Percentiles rank a stretch among this genome's conserved stretches.
These are phyloP conservation scores for Hybognathus amarus DNA, from an alignment of 2,797 vertebrate species.

Conservation along the genomic window DNA sequence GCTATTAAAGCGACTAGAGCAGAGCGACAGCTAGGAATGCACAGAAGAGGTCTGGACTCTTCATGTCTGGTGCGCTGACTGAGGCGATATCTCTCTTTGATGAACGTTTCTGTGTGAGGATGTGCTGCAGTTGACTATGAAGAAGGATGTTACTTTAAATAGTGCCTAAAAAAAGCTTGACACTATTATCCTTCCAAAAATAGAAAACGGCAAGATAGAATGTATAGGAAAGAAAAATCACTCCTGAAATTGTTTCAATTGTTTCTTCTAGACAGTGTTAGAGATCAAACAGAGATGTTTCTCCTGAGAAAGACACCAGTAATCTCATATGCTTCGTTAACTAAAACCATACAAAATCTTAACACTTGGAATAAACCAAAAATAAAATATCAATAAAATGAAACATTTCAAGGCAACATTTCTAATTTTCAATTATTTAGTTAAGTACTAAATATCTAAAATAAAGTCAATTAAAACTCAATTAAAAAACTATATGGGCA, in stretches of 20 bases:
- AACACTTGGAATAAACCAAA: neutral
- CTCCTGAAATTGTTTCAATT: neutral
- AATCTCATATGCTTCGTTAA: neutral
- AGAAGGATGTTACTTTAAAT: conserved; percentile 29
- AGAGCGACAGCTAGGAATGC: conserved; percentile 65
- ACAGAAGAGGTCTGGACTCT: conserved; percentile 55
- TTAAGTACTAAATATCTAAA: neutral
- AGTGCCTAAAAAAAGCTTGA: conserved; percentile 13
- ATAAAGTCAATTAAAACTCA: neutral
- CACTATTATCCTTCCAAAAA: conserved; percentile 1
- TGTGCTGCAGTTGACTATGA: conserved; percentile 2
- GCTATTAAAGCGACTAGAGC: conserved; percentile 66
- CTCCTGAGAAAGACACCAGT: neutral
- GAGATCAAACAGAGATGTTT: neutral
- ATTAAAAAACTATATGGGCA: neutral
- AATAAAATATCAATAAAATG: neutral
- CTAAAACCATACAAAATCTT: neutral
- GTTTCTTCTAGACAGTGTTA: neutral
- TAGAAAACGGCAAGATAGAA: neutral
- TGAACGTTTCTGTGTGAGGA: neutral
- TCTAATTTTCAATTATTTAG: neutral
- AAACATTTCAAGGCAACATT: neutral
- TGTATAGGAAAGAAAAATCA: neutral
- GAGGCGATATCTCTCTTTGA: neutral
- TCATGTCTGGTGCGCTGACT: neutral